Percentiles rank a stretch among this genome's conserved stretches.
Conservation (phyloP, 2,113 vertebrate genomes). For the Chaetodon trifascialis region DNA sequence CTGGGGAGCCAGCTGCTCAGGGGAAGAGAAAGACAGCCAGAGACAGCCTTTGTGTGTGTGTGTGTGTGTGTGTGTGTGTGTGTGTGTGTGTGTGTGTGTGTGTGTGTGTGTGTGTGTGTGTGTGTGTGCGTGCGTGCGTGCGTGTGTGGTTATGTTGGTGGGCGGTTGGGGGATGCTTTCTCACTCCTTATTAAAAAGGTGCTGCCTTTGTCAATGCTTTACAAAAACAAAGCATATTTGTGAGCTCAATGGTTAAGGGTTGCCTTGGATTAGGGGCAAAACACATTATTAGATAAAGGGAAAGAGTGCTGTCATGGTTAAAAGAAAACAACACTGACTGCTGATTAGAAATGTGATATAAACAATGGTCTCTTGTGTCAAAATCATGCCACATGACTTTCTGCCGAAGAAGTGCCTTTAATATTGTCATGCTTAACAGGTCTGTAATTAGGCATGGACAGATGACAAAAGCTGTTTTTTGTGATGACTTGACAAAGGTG, state of each 20-base stretch:
- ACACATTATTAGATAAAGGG: no score
- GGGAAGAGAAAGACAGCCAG: slow-evolving; percentile 22
- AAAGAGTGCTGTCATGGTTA: no score
- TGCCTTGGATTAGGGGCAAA: not conserved
- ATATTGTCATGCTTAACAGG: no score
- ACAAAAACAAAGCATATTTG: no score
- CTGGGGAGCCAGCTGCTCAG: slow-evolving; percentile 49
- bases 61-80: not conserved
- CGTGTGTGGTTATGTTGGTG: slow-evolving; percentile 5
- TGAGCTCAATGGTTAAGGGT: not conserved
- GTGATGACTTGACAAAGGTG: not conserved
- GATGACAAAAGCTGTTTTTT: not conserved
- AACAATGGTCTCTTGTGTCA: no score
- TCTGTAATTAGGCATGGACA: not conserved
- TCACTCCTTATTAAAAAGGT: not conserved
- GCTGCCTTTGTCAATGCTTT: not conserved
- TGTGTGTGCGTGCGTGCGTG: not conserved
- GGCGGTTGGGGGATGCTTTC: not conserved
- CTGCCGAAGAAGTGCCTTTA: no score
- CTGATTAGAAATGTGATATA: no score
- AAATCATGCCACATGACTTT: no score
- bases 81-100: not conserved
- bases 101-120: not conserved
- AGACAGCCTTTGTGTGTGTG: slow-evolving; percentile 13
- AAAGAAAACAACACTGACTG: no score